Percentiles rank a stretch among this genome's conserved stretches.
Evolutionary conservation across 1,140 invertebrate genomes (phyloP).

Genomic region (Drosophila lini): DNA sequence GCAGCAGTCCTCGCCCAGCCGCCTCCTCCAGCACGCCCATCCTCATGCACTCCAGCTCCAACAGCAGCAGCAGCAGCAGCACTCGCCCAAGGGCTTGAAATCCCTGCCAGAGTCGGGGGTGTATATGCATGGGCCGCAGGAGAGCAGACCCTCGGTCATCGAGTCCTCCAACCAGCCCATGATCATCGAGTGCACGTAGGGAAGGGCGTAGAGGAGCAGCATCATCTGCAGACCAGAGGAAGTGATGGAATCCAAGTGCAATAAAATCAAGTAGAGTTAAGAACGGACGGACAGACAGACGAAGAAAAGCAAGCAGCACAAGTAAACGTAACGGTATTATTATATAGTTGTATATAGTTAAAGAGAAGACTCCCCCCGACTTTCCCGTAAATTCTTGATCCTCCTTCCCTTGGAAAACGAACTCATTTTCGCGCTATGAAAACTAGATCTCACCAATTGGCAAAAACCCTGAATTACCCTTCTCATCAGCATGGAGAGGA

Average conservation of each 20-base stretch:
- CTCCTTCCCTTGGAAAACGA: conserved; percentile 4
- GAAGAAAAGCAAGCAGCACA: conserved; percentile 58
- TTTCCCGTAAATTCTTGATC: conserved; percentile 16
- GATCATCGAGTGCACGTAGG: conserved; percentile 94
- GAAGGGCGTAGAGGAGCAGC: not conserved
- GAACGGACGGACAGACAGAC: conserved; percentile 46
- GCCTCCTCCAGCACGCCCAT: conserved; percentile 86
- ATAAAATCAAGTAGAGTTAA: conserved; percentile 62
- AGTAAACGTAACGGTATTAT: conserved; percentile 81
- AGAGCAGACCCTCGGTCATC: conserved; percentile 91
- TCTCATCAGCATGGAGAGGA: conserved; percentile 32
- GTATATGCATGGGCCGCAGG: conserved; percentile 85
- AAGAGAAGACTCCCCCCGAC: conserved; percentile 1
- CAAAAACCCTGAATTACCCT: conserved; percentile 53
- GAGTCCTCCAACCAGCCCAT: conserved; percentile 93
- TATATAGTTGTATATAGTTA: conserved; percentile 74
- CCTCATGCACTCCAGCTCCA: conserved; percentile 75
- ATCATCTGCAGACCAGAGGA: conserved; percentile 34
- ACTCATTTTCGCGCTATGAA: conserved; percentile 74
- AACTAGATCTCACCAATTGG: conserved; percentile 83
- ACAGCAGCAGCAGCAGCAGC: conserved; percentile 61
- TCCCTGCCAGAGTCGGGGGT: conserved; percentile 78
- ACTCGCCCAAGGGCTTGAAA: conserved; percentile 60
- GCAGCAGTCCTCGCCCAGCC: conserved; percentile 78
- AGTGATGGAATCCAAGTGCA: conserved; percentile 75